Evolutionary conservation across 2,797 vertebrate species (phyloP).

Genomic region (Sardinella longiceps): DNA sequence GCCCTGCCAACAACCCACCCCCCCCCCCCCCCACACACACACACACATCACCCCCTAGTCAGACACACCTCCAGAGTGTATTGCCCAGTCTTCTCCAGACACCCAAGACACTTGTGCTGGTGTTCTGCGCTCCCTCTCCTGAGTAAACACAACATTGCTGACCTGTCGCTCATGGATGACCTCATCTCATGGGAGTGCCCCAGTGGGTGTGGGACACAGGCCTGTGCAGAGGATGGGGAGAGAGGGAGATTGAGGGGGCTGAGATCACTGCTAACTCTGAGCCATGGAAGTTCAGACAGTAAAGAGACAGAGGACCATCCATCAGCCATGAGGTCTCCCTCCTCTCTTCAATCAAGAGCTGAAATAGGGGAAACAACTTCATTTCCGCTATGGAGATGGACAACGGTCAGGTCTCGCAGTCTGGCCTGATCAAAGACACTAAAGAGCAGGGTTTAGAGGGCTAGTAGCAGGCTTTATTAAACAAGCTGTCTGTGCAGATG

Average conservation of each 20-base stretch:
- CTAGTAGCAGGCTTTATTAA: conserved; percentile 20
- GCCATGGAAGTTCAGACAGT: background rate
- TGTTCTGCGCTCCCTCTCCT: background rate
- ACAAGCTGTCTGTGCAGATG: conserved; percentile 17
- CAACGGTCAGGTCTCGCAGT: background rate
- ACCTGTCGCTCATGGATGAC: background rate
- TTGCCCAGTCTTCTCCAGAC: background rate
- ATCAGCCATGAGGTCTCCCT: background rate
- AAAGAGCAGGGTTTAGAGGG: background rate
- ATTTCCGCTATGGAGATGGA: background rate
- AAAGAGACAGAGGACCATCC: background rate
- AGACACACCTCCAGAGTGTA: background rate
- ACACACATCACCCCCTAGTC: background rate
- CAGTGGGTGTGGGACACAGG: background rate
- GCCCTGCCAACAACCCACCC: background rate
- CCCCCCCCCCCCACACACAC: background rate
- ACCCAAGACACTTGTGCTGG: background rate
- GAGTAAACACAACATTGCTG: background rate
- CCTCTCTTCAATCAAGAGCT: background rate
- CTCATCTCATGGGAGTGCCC: background rate
- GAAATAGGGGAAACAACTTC: background rate
- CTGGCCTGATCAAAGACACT: background rate
- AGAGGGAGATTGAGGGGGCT: background rate
- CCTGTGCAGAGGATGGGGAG: background rate
- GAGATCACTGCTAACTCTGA: background rate